Percentiles rank a stretch among this genome's conserved stretches.
These are phyloP conservation scores for Drosophila mayaguana DNA, from an alignment of 2,888 invertebrate species.

Conservation along the genomic window DNA sequence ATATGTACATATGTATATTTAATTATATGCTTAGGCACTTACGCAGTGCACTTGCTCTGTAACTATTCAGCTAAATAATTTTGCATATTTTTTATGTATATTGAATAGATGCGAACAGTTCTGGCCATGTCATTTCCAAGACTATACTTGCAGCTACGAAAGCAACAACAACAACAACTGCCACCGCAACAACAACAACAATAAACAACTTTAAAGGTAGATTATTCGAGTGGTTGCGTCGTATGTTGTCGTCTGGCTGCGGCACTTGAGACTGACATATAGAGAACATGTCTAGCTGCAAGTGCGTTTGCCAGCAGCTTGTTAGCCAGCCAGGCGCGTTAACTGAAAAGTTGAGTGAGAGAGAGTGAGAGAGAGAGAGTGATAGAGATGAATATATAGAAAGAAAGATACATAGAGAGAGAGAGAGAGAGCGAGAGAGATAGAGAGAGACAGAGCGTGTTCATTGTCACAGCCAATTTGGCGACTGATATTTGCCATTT, in stretches of 20 bases:
- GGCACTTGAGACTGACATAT: slow-evolving; percentile 77
- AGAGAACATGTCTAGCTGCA: slow-evolving; percentile 70
- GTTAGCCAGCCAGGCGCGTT: slow-evolving; percentile 37
- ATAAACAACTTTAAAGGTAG: slow-evolving; percentile 21
- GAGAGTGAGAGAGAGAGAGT: not conserved
- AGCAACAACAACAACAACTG: slow-evolving; percentile 5
- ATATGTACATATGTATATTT: too few relatives aligned
- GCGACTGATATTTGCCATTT: slow-evolving; percentile 75
- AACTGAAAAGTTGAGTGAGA: not conserved
- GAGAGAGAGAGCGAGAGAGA: not conserved
- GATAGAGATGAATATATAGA: not conserved
- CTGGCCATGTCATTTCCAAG: slow-evolving; percentile 32
- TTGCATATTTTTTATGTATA: slow-evolving; percentile 29
- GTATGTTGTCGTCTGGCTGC: slow-evolving; percentile 67
- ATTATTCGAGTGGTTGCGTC: slow-evolving; percentile 30
- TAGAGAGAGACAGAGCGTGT: slow-evolving; percentile 11
- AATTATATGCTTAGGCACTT: too few relatives aligned
- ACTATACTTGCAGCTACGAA: slow-evolving; percentile 5
- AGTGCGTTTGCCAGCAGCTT: slow-evolving; percentile 58
- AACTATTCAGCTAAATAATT: not conserved
- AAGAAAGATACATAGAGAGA: not conserved
- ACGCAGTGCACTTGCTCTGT: too few relatives aligned
- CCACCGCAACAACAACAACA: slow-evolving; percentile 12
- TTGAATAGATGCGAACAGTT: slow-evolving; percentile 39
- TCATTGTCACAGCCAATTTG: slow-evolving; percentile 76